Evolutionary conservation across 2,113 vertebrate genomes (phyloP), one percentile per base, ranked within the genome.

Genomic region (Sula dactylatra): DNA sequence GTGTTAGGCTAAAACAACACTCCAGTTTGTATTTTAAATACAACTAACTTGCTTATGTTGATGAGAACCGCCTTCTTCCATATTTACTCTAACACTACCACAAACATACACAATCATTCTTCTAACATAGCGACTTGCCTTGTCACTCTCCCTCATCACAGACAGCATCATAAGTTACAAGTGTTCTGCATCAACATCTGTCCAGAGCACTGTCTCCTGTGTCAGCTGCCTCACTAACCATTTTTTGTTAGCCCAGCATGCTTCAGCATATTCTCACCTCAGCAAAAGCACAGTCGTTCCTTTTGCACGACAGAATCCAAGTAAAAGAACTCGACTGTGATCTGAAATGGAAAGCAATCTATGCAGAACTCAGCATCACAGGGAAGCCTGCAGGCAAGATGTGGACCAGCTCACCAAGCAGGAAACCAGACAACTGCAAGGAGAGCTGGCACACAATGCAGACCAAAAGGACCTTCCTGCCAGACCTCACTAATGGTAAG

Each of bases 351-450:
- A 71, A 87, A 82, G 42, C 4, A 4, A 94, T n/a, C 62, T n/a
- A 32, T 0, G 0, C 32, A 93, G 44, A 83, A 70, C 11, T 40
- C 16, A 9, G 21, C 27, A 62, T 31, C 47, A 58, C 1, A 1
- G 31, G 13, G 22, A 87, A 74, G 50, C 61, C 11, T 74, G 69
- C 55, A 90, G 81, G 91, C 49, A 93, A 82, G 76, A 45, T 15
- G 13, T 16, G 47, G 40, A 72, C 25, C 21, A 49, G 44, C 9
- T 76, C 72, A 88, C 32, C 44, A 77, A 76, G 36, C 13, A 82
- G 26, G 40, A 38, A 79, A 91, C 10, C 29, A 91, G 34, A 78
- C n/a, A 66, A 34, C 32, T 49, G 56, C 24, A 71, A 73, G 59
- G 22, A 86, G 13, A 87, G 49, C 34, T 55, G 20, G 40, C 22